Evolutionary conservation across 2,113 vertebrate species (phyloP), one percentile per base, ranked within the genome.

Genomic region (Sus scrofa): DNA sequence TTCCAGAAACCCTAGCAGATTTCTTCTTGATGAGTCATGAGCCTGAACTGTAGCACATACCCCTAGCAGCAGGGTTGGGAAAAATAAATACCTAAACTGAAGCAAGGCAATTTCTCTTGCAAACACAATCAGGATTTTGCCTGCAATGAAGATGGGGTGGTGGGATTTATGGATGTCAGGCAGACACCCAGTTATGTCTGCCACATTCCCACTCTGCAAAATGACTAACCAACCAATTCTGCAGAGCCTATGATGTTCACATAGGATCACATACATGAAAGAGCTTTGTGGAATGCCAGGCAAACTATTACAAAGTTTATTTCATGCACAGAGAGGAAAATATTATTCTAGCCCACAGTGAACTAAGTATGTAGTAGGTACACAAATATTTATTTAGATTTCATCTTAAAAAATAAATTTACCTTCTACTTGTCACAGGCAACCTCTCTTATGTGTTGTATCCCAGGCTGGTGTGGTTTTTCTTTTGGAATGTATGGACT

Each of bases 401-500:
- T 92, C 44, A 73, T 82, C 90, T 34, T 71, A 39, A 62, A 68
- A 86, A 71, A 86, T 50, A 62, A 71, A 71, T 54, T 65, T 71
- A 26, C 50, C 27, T 77, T 92, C 37, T 67, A 74, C 44, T 86
- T 93, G n/a, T 77, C 39, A 75, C 10, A 68, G 27, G 86, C 13
- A 32, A 63, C n/a, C 27, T 91, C 91, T 62, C 63, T 34, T 67
- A 56, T 44, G 63, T 77, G 37, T 34, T 30, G 62, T 63, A 58
- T 10, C 13, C 14, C 58, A 32, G 56, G 39, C 7, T 37, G 37
- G 7, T 54, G 7, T 50, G 7, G 1, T 52, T 82, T 71, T 92
- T 81, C 71, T 68, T 88, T 83, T 15, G 77, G 32, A 88, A 96
- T 82, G 58, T 92, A 92, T 88, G 91, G 18, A 65, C 63, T 81